These are phyloP conservation scores for Pontoporia blainvillei DNA, from an alignment of 2,113 vertebrate genomes.

Conservation along the genomic window DNA sequence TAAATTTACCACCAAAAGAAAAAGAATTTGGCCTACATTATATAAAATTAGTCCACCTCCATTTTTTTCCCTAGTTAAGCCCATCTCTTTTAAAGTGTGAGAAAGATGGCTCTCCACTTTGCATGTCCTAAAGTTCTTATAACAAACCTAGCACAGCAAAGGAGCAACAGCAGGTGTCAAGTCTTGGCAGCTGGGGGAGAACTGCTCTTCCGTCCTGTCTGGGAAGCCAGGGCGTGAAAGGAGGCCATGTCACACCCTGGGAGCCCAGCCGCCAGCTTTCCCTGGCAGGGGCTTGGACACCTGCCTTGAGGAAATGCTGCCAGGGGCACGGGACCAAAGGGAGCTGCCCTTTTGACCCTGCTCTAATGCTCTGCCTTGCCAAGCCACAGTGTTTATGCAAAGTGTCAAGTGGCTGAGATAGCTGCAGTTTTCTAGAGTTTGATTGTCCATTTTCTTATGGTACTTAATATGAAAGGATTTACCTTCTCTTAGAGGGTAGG, in stretches of 20 bases:
- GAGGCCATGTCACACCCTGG: neutral
- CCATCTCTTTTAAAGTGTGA: neutral
- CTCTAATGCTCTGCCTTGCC: neutral
- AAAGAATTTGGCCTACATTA: neutral
- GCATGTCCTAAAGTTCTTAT: neutral
- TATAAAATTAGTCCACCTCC: neutral
- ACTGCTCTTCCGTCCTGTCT: neutral
- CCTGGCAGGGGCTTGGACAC: neutral
- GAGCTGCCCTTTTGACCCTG: neutral
- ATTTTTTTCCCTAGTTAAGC: neutral
- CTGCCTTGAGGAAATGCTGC: neutral
- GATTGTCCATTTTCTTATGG: neutral
- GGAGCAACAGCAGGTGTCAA: neutral
- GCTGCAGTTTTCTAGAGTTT: neutral
- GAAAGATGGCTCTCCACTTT: neutral
- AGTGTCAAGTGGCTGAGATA: neutral
- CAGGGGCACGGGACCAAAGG: neutral
- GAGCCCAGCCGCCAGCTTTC: neutral
- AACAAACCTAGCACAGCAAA: neutral
- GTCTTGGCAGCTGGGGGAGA: neutral
- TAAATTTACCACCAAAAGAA: neutral
- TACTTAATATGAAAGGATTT: neutral
- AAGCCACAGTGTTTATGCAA: neutral
- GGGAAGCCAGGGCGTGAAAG: neutral
- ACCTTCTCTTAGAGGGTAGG: neutral